Percentiles rank a stretch among this genome's conserved stretches.
Evolutionary conservation across 2,888 invertebrate genomes (phyloP).

Genomic region (Baccha elongata): DNA sequence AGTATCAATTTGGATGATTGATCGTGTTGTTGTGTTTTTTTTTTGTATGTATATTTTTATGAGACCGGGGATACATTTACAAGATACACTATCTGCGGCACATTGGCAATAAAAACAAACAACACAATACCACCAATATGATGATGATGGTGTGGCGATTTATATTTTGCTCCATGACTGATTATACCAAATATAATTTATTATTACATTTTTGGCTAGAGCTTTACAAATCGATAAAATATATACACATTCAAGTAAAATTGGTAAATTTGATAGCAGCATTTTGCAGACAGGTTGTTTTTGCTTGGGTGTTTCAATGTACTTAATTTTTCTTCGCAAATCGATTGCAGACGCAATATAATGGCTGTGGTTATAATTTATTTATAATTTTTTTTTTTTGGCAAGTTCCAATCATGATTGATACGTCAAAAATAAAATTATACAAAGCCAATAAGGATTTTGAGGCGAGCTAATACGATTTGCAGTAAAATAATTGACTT

Average conservation of each 20-base stretch:
- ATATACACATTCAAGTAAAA: background rate
- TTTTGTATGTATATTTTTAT: slow-evolving; percentile 2
- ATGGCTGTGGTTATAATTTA: background rate
- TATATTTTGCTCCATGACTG: slow-evolving; percentile 45
- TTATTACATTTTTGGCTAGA: slow-evolving; percentile 3
- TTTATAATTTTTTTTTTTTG: background rate
- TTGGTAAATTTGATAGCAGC: background rate
- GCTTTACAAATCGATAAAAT: slow-evolving; percentile 6
- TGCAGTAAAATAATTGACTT: background rate
- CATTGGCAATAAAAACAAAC: slow-evolving; percentile 27
- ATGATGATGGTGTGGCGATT: slow-evolving; percentile 42
- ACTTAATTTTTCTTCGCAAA: background rate
- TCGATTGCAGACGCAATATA: background rate
- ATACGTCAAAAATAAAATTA: background rate
- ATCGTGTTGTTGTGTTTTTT: slow-evolving; percentile 45
- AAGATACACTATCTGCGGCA: slow-evolving; percentile 57
- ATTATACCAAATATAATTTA: slow-evolving; percentile 42
- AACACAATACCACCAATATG: slow-evolving; percentile 3
- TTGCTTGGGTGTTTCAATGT: background rate
- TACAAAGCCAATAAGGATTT: background rate
- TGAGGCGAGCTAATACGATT: background rate
- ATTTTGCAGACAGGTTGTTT: background rate
- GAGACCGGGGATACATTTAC: slow-evolving; percentile 44
- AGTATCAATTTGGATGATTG: slow-evolving; percentile 70
- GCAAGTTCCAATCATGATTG: background rate